A percentile compares a stretch with the other conserved stretches of the same genome.
Evolutionary conservation across 2,888 invertebrate genomes (phyloP).

Genomic region (Isoperla grammatica): DNA sequence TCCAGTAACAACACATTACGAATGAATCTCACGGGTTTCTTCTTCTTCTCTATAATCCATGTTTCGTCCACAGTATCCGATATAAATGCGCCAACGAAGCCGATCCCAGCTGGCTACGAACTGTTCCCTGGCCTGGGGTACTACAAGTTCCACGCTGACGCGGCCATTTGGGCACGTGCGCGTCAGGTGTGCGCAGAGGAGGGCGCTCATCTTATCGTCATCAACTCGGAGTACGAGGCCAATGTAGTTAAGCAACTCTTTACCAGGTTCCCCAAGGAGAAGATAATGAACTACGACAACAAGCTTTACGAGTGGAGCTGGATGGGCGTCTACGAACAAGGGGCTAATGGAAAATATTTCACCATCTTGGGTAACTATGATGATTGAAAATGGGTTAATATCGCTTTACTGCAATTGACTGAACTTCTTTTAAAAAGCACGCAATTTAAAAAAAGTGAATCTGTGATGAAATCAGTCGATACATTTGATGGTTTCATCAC

Average conservation of each 20-base stretch:
- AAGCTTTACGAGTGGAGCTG: conserved; percentile 7
- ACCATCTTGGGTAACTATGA: conserved; percentile 24
- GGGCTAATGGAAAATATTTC: conserved; percentile 22
- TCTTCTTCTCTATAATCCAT: too few relatives aligned
- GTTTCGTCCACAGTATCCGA: too few relatives aligned
- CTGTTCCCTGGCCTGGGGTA: conserved; percentile 14
- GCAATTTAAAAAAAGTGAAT: too few relatives aligned
- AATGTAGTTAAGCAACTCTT: background rate
- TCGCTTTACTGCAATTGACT: too few relatives aligned
- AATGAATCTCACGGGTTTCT: too few relatives aligned
- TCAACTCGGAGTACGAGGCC: conserved; percentile 15
- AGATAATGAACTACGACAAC: conserved; percentile 11
- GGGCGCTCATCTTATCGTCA: conserved; percentile 9
- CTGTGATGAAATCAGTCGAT: too few relatives aligned
- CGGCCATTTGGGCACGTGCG: conserved; percentile 14
- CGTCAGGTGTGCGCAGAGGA: conserved; percentile 12
- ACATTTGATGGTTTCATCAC: too few relatives aligned
- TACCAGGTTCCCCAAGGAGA: conserved; percentile 3
- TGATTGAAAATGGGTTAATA: too few relatives aligned
- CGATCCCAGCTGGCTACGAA: conserved; percentile 8
- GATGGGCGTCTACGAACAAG: conserved; percentile 21
- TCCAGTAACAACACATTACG: too few relatives aligned
- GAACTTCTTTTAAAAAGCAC: too few relatives aligned
- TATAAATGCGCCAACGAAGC: too few relatives aligned
- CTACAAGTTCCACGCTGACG: conserved; percentile 20